Evolutionary conservation across 1,140 invertebrate species (phyloP).

Genomic region (Magallana gigas): DNA sequence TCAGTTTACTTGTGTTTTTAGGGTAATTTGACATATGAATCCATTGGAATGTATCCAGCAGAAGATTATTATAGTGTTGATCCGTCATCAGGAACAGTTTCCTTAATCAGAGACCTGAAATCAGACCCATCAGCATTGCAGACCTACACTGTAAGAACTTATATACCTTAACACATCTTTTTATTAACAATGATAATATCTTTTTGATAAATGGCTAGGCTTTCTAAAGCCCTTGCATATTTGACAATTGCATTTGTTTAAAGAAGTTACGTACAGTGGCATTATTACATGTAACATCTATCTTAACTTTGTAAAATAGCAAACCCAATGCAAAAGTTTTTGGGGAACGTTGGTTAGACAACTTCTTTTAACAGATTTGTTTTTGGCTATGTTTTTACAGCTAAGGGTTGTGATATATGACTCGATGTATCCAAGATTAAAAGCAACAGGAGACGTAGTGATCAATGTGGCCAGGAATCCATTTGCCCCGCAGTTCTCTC

Average conservation of each 20-base stretch:
- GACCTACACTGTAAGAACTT: slow-evolving; percentile 59
- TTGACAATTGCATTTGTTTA: no score
- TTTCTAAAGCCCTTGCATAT: no score
- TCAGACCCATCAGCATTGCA: slow-evolving; percentile 75
- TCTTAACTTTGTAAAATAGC: no score
- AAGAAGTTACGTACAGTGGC: no score
- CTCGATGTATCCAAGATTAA: slow-evolving; percentile 88
- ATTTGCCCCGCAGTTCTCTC: slow-evolving; percentile 59
- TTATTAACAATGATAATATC: neutral
- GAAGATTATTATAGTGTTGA: slow-evolving; percentile 59
- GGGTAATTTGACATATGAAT: slow-evolving; percentile 57
- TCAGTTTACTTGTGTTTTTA: slow-evolving; percentile 39
- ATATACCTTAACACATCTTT: neutral
- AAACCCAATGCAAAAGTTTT: no score
- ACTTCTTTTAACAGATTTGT: no score
- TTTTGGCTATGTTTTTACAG: slow-evolving; percentile 52
- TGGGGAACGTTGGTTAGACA: no score
- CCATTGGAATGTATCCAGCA: slow-evolving; percentile 62
- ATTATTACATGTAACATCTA: no score
- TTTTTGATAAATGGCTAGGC: no score
- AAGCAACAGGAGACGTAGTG: slow-evolving; percentile 85
- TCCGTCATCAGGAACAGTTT: slow-evolving; percentile 84
- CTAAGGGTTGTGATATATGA: slow-evolving; percentile 83
- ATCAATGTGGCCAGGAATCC: slow-evolving; percentile 63
- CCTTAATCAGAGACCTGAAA: slow-evolving; percentile 88